Percentiles rank a stretch among this genome's conserved stretches.
phyloP scores from a whole-genome alignment of 2,797 vertebrate genomes.

The Poecilia wingei region DNA sequence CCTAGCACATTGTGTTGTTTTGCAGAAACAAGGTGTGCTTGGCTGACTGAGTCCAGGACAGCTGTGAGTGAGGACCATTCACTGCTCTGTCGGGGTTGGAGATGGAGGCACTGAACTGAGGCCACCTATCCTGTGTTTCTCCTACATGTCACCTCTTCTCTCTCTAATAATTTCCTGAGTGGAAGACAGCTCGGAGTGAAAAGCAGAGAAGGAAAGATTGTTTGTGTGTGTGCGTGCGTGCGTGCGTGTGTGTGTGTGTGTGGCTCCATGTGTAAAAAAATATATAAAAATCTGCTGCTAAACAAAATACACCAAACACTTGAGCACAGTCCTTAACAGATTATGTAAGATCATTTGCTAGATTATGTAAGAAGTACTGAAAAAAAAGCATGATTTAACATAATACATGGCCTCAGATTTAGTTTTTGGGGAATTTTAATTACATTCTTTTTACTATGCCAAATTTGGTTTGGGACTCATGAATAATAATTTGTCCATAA shows the following conservation, averaged over 20 bases:
- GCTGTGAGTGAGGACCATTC: slow-evolving; percentile 73
- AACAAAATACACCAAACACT: slow-evolving; percentile 36
- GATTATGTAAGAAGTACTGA: slow-evolving; percentile 42
- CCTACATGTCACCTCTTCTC: slow-evolving; percentile 66
- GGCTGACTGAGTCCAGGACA: slow-evolving; percentile 74
- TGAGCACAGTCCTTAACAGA: slow-evolving; percentile 23
- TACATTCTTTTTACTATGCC: background rate
- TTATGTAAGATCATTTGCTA: slow-evolving; percentile 42
- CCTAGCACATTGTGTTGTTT: slow-evolving; percentile 62
- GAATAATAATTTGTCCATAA: slow-evolving; percentile 9
- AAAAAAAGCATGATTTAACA: background rate
- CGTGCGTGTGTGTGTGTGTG: background rate
- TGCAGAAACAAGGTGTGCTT: slow-evolving; percentile 53
- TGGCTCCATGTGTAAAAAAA: background rate
- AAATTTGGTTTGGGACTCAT: background rate
- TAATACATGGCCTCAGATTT: slow-evolving; percentile 26
- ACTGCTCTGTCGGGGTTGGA: slow-evolving; percentile 67
- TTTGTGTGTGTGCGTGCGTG: background rate
- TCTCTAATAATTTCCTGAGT: slow-evolving; percentile 56
- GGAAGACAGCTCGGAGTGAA: slow-evolving; percentile 47
- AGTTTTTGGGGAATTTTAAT: slow-evolving; percentile 19
- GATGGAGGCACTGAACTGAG: slow-evolving; percentile 73
- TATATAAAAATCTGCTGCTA: slow-evolving; percentile 20
- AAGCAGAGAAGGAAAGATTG: slow-evolving; percentile 24
- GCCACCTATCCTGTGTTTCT: slow-evolving; percentile 62